Conservation (phyloP, 2,113 vertebrate genomes). For the Ia io region DNA sequence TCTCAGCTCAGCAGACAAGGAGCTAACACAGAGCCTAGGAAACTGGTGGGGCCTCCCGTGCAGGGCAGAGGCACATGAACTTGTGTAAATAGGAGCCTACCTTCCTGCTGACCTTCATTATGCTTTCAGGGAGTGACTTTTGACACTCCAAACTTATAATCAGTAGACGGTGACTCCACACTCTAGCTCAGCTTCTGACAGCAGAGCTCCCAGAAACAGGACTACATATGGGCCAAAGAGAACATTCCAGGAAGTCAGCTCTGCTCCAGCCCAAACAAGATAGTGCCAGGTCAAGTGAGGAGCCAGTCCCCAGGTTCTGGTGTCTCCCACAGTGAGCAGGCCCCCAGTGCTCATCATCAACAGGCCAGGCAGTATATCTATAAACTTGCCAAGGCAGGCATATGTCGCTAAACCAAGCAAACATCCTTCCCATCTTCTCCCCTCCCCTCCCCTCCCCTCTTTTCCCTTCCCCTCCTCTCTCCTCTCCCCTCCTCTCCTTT, state of each 20-base stretch:
- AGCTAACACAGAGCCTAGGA: not conserved
- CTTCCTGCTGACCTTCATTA: not conserved
- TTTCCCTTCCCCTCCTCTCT: too few species aligned
- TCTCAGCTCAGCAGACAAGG: not conserved
- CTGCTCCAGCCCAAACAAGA: not conserved
- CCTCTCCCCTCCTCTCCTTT: too few species aligned
- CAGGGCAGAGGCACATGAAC: not conserved
- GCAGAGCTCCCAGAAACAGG: not conserved
- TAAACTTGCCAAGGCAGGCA: not conserved
- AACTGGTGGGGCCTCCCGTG: rapidly evolving
- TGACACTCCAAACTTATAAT: not conserved
- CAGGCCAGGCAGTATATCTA: not conserved
- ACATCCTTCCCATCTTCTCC: rapidly evolving
- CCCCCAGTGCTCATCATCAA: not conserved
- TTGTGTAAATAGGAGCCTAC: not conserved
- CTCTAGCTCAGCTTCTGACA: not conserved
- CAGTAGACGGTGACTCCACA: not conserved
- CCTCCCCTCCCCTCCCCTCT: not conserved
- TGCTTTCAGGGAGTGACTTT: not conserved
- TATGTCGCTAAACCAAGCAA: not conserved
- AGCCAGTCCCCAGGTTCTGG: not conserved
- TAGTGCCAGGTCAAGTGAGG: too few species aligned
- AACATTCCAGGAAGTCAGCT: not conserved
- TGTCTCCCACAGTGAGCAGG: too few species aligned
- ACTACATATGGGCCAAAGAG: not conserved